Conservation (phyloP, 2,888 invertebrate species). For the Loripinus fragilis region DNA sequence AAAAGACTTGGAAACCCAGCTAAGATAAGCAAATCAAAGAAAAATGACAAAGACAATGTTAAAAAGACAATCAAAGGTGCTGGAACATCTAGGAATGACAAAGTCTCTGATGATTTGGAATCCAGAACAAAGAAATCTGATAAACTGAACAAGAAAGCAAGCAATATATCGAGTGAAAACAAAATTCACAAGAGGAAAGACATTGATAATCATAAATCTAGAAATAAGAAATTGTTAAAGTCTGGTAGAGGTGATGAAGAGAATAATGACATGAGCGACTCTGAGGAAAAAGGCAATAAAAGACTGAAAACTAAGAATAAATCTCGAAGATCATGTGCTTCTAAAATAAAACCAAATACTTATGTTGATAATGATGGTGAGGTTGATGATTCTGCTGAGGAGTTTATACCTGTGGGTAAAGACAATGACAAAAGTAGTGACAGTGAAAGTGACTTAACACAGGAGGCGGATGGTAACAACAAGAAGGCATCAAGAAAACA, state of each 20-base stretch:
- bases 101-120: not conserved
- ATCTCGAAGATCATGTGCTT: conserved; percentile 36
- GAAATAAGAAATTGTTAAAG: conserved; percentile 69
- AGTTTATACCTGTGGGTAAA: conserved; percentile 37
- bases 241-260: conserved; percentile 69
- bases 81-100: not conserved
- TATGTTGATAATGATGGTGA: conserved; percentile 55
- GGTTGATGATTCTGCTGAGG: conserved; percentile 60
- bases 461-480: not conserved
- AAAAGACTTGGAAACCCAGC: conserved; percentile 29
- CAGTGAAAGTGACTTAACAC: conserved; percentile 83
- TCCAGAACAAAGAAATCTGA: not conserved
- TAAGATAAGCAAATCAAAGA: conserved; percentile 84
- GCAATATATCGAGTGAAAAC: not conserved
- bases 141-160: not conserved
- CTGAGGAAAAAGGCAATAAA: not conserved
- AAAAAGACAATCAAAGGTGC: not conserved
- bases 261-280: conserved; percentile 63
- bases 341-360: conserved; percentile 49
- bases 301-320: conserved; percentile 20
- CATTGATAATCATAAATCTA: conserved; percentile 48
- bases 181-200: not conserved
- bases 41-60: not conserved
- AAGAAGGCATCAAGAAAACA: conserved; percentile 10
- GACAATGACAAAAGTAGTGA: conserved; percentile 56